Conservation (phyloP, 1,140 invertebrate genomes). For the Charaxes varanes region DNA sequence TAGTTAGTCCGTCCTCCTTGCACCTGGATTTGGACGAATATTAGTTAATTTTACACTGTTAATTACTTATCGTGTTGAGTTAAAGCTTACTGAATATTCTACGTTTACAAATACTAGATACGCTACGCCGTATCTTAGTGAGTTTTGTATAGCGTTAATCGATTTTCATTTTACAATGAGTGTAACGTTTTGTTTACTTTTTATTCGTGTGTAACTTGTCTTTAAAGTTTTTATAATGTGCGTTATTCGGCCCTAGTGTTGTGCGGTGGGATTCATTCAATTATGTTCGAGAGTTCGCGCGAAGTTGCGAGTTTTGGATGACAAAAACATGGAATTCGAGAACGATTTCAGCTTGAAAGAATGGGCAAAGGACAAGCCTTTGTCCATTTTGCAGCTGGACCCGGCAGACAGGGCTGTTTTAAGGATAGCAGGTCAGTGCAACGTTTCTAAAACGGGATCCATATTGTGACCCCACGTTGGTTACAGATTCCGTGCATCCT, state of each 20-base stretch:
- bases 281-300: constrained; percentile 66
- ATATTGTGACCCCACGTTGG: no score
- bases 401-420: constrained; percentile 95
- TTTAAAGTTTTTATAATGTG: constrained; percentile 45
- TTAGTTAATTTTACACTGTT: constrained; percentile 35
- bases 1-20: constrained; percentile 54
- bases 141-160: constrained; percentile 58
- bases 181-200: constrained; percentile 68
- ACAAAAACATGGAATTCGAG: constrained; percentile 85
- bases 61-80: constrained; percentile 36
- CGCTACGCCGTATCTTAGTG: constrained; percentile 52
- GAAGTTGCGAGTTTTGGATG: constrained; percentile 68
- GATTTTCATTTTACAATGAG: constrained; percentile 71
- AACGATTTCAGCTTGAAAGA: constrained; percentile 91
- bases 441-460: no score
- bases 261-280: constrained; percentile 63
- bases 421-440: constrained; percentile 94
- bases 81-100: constrained; percentile 38
- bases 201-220: constrained; percentile 49
- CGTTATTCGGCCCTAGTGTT: constrained; percentile 51
- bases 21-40: constrained; percentile 40
- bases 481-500: no score
- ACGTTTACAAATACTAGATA: constrained; percentile 40
- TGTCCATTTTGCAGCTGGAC: constrained; percentile 96
- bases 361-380: constrained; percentile 96